phyloP scores from a whole-genome alignment of 2,888 invertebrate species.

The Gonocerus acuteangulatus region DNA sequence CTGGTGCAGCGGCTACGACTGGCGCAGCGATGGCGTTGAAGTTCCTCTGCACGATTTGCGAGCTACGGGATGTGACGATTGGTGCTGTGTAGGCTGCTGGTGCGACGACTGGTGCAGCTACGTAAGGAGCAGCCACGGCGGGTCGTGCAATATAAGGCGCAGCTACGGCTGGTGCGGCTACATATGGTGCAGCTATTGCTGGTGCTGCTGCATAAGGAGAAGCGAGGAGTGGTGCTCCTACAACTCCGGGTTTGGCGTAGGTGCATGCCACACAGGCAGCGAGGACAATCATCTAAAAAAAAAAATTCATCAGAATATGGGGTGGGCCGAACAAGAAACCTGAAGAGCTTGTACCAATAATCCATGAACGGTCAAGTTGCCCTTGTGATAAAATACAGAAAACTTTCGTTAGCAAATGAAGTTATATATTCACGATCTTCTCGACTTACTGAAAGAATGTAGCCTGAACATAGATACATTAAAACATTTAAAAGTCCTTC shows the following conservation, averaged over 20 bases:
- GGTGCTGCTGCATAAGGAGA: background rate
- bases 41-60: slow-evolving; percentile 50
- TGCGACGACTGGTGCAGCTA: slow-evolving; percentile 29
- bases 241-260: background rate
- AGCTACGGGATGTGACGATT: slow-evolving; percentile 57
- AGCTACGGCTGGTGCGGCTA: slow-evolving; percentile 30
- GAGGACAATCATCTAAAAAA: background rate
- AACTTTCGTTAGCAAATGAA: no score
- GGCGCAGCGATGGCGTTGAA: slow-evolving; percentile 45
- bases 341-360: no score
- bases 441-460: no score
- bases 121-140: slow-evolving; percentile 25
- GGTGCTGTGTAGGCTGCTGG: slow-evolving; percentile 41
- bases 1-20: slow-evolving; percentile 2
- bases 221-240: background rate
- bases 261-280: background rate
- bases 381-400: no score
- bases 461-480: no score
- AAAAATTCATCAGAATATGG: no score
- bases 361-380: no score
- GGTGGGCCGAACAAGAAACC: no score
- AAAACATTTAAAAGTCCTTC: no score
- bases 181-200: slow-evolving; percentile 22
- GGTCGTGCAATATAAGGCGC: slow-evolving; percentile 14
- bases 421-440: no score